Evolutionary conservation across 2,113 vertebrate genomes (phyloP).

Genomic region (Caretta caretta): DNA sequence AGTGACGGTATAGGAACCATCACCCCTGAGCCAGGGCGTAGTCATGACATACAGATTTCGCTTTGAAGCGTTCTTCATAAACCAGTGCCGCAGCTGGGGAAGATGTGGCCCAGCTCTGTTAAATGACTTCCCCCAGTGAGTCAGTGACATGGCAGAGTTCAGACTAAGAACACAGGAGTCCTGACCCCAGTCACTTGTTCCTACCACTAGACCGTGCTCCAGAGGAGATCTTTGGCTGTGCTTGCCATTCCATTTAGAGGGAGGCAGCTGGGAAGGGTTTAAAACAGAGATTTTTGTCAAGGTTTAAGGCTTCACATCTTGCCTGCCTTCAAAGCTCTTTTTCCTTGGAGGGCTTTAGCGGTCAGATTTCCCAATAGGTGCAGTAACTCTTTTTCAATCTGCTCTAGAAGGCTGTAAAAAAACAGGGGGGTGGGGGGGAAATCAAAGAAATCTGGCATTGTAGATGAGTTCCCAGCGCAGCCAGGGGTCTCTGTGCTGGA

Average conservation of each 20-base stretch:
- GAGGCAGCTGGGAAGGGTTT: slow-evolving; percentile 60
- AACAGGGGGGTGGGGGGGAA: accelerated
- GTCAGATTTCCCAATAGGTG: slow-evolving; percentile 62
- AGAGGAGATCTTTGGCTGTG: slow-evolving; percentile 42
- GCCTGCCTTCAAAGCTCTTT: slow-evolving; percentile 64
- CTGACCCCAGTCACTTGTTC: not conserved
- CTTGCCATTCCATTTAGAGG: slow-evolving; percentile 59
- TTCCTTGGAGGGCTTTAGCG: slow-evolving; percentile 71
- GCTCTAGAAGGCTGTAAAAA: slow-evolving; percentile 53
- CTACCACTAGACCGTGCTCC: not conserved
- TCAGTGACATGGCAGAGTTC: slow-evolving; percentile 52
- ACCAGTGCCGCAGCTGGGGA: not conserved
- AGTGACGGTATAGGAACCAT: not conserved
- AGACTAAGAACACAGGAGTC: slow-evolving; percentile 47
- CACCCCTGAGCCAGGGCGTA: not conserved
- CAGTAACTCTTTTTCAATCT: slow-evolving; percentile 65
- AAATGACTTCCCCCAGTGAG: slow-evolving; percentile 12
- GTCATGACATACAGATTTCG: slow-evolving; percentile 17
- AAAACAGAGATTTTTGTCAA: slow-evolving; percentile 70
- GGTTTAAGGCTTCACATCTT: slow-evolving; percentile 71
- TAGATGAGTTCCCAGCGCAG: slow-evolving; percentile 16
- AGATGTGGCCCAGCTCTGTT: not conserved
- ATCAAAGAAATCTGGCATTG: slow-evolving; percentile 7
- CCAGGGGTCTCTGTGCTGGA: slow-evolving; percentile 1
- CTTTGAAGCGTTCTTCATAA: slow-evolving; percentile 55